Evolutionary conservation across 2,113 vertebrate species (phyloP).

Genomic region (Neotoma lepida): DNA sequence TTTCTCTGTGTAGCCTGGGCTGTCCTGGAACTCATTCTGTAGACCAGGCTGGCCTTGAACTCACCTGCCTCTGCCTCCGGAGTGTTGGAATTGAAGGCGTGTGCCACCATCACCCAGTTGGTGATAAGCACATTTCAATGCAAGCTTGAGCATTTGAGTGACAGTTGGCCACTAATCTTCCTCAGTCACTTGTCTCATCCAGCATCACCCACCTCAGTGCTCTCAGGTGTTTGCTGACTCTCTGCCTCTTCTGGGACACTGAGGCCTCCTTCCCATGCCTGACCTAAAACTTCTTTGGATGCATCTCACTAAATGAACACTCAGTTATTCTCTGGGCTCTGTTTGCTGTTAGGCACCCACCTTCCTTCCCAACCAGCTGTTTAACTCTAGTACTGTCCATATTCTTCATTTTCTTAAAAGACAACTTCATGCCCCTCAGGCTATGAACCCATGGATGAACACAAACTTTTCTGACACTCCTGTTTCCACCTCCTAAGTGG

Average conservation of each 20-base stretch:
- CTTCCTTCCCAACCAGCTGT: not conserved
- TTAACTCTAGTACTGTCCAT: not conserved
- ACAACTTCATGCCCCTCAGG: not conserved
- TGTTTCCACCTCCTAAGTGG: not conserved
- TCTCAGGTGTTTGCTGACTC: no score
- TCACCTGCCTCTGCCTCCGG: not conserved
- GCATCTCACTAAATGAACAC: not conserved
- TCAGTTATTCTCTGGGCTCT: not conserved
- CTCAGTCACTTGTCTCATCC: no score
- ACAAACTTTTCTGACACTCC: not conserved
- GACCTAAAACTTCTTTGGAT: not conserved
- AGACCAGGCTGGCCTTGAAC: not conserved
- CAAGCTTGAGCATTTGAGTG: not conserved
- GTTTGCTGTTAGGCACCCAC: not conserved
- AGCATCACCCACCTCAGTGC: no score
- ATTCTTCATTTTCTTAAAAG: not conserved
- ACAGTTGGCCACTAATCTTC: not conserved
- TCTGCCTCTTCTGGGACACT: not conserved
- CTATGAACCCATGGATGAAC: no score
- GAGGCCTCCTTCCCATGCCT: not conserved
- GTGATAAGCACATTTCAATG: not conserved
- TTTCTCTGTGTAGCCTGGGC: not conserved
- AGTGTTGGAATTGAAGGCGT: not conserved
- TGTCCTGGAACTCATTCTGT: not conserved
- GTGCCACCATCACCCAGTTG: not conserved